Percentiles rank a stretch among this genome's conserved stretches.
phyloP scores from a whole-genome alignment of 2,797 vertebrate species.

The Leucoraja ocellata region DNA sequence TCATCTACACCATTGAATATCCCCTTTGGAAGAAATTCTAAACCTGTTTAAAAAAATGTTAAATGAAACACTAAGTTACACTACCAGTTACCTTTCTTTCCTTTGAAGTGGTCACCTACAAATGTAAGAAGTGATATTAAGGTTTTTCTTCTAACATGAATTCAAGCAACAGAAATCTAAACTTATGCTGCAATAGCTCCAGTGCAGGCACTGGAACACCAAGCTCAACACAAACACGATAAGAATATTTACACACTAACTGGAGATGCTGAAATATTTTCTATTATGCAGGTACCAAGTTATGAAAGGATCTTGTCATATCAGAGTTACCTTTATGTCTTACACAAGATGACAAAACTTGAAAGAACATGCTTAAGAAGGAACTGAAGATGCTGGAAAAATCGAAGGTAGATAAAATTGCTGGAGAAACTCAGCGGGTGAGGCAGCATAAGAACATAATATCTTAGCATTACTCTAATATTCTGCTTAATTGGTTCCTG shows the following conservation, averaged over 20 bases:
- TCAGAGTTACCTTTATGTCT: not conserved
- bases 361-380: not conserved
- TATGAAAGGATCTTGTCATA: not conserved
- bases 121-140: conserved; percentile 37
- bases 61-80: conserved; percentile 25
- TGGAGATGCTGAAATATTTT: not conserved
- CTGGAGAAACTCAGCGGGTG: no score
- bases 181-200: not conserved
- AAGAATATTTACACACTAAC: conserved; percentile 2
- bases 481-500: not conserved
- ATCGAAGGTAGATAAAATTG: no score
- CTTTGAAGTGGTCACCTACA: conserved; percentile 37
- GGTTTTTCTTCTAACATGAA: conserved; percentile 13
- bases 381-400: no score
- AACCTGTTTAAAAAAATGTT: conserved; percentile 26
- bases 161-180: conserved; percentile 35
- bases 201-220: not conserved
- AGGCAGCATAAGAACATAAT: not conserved
- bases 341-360: not conserved
- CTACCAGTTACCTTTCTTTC: conserved; percentile 37
- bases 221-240: not conserved
- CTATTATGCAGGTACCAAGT: not conserved
- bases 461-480: not conserved
- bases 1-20: not conserved
- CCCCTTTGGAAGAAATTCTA: not conserved